phyloP scores from a whole-genome alignment of 1,140 invertebrate genomes.

The Drepana arcuata region DNA sequence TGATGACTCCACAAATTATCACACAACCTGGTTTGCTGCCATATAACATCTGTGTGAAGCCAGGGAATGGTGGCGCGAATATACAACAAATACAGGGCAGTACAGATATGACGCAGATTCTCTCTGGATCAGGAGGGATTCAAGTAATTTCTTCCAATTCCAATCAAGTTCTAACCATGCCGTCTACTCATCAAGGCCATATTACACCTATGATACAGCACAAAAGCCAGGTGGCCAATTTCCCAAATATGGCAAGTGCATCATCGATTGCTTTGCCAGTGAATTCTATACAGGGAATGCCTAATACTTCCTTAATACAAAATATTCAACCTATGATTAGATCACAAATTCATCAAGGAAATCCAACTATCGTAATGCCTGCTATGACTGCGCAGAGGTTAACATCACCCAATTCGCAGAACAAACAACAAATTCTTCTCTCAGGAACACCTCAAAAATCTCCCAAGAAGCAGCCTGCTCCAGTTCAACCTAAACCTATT shows the following conservation, averaged over 20 bases:
- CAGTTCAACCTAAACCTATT: constrained; percentile 66
- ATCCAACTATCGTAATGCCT: constrained; percentile 66
- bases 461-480: constrained; percentile 62
- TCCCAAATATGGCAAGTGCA: constrained; percentile 66
- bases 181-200: constrained; percentile 51
- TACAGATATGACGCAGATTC: constrained; percentile 56
- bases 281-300: constrained; percentile 66
- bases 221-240: constrained; percentile 62
- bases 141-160: constrained; percentile 68
- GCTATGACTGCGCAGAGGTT: constrained; percentile 60
- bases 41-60: constrained; percentile 69
- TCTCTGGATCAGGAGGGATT: constrained; percentile 58
- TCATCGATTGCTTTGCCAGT: constrained; percentile 62
- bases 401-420: constrained; percentile 59
- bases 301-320: constrained; percentile 56
- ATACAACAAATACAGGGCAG: constrained; percentile 61
- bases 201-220: constrained; percentile 56
- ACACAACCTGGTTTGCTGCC: constrained; percentile 60
- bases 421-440: constrained; percentile 63
- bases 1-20: constrained; percentile 58
- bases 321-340: constrained; percentile 66
- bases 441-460: constrained; percentile 60
- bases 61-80: constrained; percentile 48
- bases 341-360: constrained; percentile 59
- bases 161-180: constrained; percentile 65